Evolutionary conservation across 2,888 invertebrate species (phyloP).

Genomic region (Aspidiotus destructor): DNA sequence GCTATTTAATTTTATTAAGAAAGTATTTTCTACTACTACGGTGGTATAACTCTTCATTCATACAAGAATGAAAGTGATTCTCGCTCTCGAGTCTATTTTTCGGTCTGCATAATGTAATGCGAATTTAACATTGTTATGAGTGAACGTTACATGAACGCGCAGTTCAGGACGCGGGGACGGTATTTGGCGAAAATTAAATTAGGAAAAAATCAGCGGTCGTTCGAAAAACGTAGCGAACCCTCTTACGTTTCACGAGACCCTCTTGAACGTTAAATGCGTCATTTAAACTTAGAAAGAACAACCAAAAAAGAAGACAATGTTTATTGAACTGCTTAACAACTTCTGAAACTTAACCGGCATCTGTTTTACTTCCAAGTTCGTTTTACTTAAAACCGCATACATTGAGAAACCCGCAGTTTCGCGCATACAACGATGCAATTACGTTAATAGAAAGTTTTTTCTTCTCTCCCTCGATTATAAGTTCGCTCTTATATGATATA

Average conservation of each 20-base stretch:
- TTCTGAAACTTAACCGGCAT: slow-evolving; percentile 30
- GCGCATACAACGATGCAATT: slow-evolving; percentile 28
- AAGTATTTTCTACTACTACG: too few species aligned
- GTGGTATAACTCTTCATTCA: too few species aligned
- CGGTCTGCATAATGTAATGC: slow-evolving; percentile 28
- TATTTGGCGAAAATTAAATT: slow-evolving; percentile 19
- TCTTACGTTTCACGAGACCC: slow-evolving; percentile 13
- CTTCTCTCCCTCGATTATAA: slow-evolving; percentile 10
- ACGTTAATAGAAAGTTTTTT: slow-evolving; percentile 33
- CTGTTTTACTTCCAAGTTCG: slow-evolving; percentile 30
- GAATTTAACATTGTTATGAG: slow-evolving; percentile 26
- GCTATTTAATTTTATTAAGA: too few species aligned
- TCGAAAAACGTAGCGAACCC: slow-evolving; percentile 26
- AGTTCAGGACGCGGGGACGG: slow-evolving; percentile 6
- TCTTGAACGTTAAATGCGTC: slow-evolving; percentile 31
- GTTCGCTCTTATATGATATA: slow-evolving; percentile 14
- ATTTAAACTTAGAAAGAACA: slow-evolving; percentile 31
- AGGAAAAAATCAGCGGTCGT: slow-evolving; percentile 29
- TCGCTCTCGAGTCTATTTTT: slow-evolving; percentile 10
- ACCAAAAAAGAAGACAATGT: slow-evolving; percentile 31
- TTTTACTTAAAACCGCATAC: slow-evolving; percentile 23
- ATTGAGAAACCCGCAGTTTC: slow-evolving; percentile 21
- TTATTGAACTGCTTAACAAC: slow-evolving; percentile 33
- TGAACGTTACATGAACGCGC: neutral
- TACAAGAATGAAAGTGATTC: too few species aligned